These are phyloP conservation scores for Ruditapes philippinarum DNA, from an alignment of 1,140 invertebrate genomes.

Conservation along the genomic window DNA sequence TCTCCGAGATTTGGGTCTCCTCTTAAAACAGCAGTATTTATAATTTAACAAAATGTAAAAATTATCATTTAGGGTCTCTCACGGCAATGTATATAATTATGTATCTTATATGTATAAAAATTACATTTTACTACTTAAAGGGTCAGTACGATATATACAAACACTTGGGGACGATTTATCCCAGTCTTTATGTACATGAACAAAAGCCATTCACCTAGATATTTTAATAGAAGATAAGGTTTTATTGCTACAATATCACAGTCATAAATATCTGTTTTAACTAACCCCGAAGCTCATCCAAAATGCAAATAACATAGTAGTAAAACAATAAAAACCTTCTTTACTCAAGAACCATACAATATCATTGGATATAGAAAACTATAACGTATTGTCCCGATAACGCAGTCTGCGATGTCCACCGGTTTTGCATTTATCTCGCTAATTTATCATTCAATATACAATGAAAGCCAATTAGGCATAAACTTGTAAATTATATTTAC, in stretches of 20 bases:
- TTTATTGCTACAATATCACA: not conserved
- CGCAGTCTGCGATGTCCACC: not conserved
- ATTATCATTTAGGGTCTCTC: too few species aligned
- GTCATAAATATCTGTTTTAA: constrained; percentile 26
- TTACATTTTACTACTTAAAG: too few species aligned
- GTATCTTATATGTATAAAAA: too few species aligned
- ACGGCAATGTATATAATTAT: too few species aligned
- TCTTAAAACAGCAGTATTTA: too few species aligned
- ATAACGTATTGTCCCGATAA: not conserved
- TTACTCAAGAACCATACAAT: constrained; percentile 18
- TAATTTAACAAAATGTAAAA: too few species aligned
- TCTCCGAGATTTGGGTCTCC: too few species aligned
- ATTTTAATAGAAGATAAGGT: not conserved
- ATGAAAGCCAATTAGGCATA: constrained; percentile 23
- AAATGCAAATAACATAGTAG: constrained; percentile 36
- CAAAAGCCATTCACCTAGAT: not conserved
- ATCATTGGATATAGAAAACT: constrained; percentile 20
- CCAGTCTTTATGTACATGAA: too few species aligned
- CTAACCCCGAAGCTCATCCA: constrained; percentile 10
- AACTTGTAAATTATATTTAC: constrained; percentile 4
- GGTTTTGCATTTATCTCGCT: not conserved
- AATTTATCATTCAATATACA: constrained; percentile 42
- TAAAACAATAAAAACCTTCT: constrained; percentile 28
- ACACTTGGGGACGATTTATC: too few species aligned
- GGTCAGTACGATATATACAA: too few species aligned